Conservation (phyloP, 2,797 vertebrate genomes). For the Alosa sapidissima region DNA sequence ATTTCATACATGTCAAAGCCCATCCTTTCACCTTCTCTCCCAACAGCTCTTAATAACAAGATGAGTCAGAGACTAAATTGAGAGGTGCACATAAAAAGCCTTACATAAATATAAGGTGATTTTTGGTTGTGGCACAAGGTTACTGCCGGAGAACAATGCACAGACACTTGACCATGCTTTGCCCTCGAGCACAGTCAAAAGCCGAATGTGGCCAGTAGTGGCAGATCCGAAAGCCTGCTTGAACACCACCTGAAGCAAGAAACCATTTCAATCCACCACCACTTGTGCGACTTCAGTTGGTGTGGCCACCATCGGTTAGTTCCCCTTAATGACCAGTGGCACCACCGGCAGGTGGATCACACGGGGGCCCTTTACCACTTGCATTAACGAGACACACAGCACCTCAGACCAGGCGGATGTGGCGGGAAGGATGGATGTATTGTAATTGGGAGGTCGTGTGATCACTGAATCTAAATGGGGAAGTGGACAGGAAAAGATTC, state of each 20-base stretch:
- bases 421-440: background rate
- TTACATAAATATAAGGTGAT: background rate
- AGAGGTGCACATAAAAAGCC: slow-evolving; percentile 8
- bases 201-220: too few species aligned
- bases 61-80: background rate
- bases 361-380: background rate
- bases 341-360: background rate
- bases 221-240: background rate
- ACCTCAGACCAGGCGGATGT: background rate
- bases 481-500: background rate
- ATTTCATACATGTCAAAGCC: background rate
- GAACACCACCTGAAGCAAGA: background rate
- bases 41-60: background rate
- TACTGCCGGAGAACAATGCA: background rate
- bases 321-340: background rate
- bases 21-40: background rate
- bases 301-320: background rate
- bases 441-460: background rate
- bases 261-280: background rate
- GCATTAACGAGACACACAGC: background rate
- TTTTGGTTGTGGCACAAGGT: background rate
- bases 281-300: background rate
- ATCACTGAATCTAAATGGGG: background rate
- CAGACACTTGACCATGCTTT: background rate
- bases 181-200: background rate